Conservation (phyloP, 2,888 invertebrate species). For the Synanthedon andrenaeformis region DNA sequence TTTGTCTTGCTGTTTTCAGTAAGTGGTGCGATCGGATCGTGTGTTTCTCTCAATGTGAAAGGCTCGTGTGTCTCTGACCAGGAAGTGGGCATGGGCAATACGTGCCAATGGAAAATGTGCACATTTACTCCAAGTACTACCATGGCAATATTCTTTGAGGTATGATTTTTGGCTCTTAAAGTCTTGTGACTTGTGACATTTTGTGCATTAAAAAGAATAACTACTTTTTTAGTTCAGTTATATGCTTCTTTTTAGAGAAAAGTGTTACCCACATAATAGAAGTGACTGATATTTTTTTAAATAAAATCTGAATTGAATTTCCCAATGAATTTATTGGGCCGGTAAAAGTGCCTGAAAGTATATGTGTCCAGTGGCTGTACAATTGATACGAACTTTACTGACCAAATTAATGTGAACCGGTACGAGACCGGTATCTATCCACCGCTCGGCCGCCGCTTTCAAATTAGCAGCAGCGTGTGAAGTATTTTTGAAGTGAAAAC, state of each 20-base stretch:
- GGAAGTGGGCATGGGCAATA: slow-evolving; percentile 97
- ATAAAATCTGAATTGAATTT: no score
- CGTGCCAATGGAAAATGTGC: slow-evolving; percentile 99
- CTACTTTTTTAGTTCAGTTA: neutral
- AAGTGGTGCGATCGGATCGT: slow-evolving; percentile 95
- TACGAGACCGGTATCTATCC: no score
- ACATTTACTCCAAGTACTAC: slow-evolving; percentile 93
- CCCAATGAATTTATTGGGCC: no score
- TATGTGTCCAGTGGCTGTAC: no score
- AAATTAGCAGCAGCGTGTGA: no score
- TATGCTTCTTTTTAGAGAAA: neutral
- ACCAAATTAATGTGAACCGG: no score
- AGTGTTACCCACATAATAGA: neutral
- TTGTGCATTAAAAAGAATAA: no score
- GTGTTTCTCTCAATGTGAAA: slow-evolving; percentile 93
- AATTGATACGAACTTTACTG: no score
- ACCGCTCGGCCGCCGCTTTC: no score
- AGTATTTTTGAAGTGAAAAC: no score
- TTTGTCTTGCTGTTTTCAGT: slow-evolving; percentile 54
- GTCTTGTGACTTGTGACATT: neutral
- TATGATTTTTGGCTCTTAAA: slow-evolving; percentile 11
- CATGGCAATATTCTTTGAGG: slow-evolving; percentile 94
- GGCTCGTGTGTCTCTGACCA: slow-evolving; percentile 94
- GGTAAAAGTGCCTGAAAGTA: no score
- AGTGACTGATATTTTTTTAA: no score